Percentiles rank a stretch among this genome's conserved stretches.
phyloP scores from a whole-genome alignment of 1,140 invertebrate species.

The Neodiprion virginianus region DNA sequence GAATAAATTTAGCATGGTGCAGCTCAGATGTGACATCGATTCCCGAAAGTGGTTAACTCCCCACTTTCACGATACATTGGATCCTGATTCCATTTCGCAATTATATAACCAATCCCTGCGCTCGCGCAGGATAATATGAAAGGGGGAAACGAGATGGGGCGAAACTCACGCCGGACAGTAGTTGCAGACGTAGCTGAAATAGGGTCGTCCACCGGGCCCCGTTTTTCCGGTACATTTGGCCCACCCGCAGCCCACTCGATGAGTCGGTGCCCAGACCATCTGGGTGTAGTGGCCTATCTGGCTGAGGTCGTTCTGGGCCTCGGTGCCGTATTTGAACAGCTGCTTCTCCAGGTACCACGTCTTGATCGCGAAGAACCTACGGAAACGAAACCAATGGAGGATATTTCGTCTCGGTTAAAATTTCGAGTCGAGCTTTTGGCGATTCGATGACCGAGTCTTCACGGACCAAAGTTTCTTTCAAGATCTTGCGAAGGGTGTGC shows the following conservation, averaged over 20 bases:
- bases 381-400: background rate
- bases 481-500: too few relatives aligned
- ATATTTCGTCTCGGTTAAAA: background rate
- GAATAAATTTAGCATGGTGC: too few relatives aligned
- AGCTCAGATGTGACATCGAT: too few relatives aligned
- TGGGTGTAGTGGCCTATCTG: conserved; percentile 83
- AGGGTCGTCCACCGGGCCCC: conserved; percentile 67
- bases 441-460: too few relatives aligned
- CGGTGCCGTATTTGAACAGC: conserved; percentile 75
- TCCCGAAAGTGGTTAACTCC: too few relatives aligned
- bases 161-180: conserved; percentile 82
- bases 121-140: too few relatives aligned
- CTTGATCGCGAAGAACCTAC: conserved; percentile 81
- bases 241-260: conserved; percentile 80
- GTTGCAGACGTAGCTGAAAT: conserved; percentile 87
- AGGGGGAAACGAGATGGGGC: background rate
- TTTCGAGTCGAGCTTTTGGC: too few relatives aligned
- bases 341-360: conserved; percentile 80
- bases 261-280: conserved; percentile 82
- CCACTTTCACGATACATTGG: too few relatives aligned
- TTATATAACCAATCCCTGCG: too few relatives aligned
- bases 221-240: conserved; percentile 67
- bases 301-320: conserved; percentile 66
- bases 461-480: too few relatives aligned
- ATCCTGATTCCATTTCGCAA: too few relatives aligned